phyloP scores from a whole-genome alignment of 2,797 vertebrate genomes.

The Calcarius lapponicus region DNA sequence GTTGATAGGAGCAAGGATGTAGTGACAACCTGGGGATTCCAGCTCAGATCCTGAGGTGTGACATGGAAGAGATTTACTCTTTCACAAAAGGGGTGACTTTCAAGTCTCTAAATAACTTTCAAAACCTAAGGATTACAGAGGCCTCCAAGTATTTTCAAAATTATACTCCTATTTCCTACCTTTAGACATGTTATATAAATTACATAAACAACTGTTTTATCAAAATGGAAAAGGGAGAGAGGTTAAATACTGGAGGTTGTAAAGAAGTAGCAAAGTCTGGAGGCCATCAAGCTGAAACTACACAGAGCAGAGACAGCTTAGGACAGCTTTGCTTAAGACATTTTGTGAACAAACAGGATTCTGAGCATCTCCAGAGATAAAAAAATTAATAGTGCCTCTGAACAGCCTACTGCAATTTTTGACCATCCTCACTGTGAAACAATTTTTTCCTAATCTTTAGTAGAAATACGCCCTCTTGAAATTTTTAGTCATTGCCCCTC shows the following conservation, averaged over 20 bases:
- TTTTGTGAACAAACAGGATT: not conserved
- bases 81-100: not conserved
- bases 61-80: not conserved
- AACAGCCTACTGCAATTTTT: not conserved
- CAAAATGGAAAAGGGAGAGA: not conserved
- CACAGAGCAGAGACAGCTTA: not conserved
- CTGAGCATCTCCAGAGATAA: not conserved
- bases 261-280: not conserved
- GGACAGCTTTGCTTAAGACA: not conserved
- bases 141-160: not conserved
- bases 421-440: not conserved
- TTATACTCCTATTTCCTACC: accelerated
- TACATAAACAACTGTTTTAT: not conserved
- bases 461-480: not conserved
- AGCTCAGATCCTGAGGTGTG: not conserved
- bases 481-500: not conserved
- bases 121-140: not conserved
- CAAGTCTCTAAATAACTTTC: not conserved
- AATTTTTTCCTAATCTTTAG: not conserved
- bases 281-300: not conserved
- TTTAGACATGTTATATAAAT: not conserved
- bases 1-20: not conserved
- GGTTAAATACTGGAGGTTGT: not conserved
- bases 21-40: not conserved
- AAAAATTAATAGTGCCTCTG: not conserved